A percentile compares a stretch with the other conserved stretches of the same genome.
These are phyloP conservation scores for Cryptoblepharus egeriae DNA, from an alignment of 2,797 vertebrate species.

Conservation along the genomic window DNA sequence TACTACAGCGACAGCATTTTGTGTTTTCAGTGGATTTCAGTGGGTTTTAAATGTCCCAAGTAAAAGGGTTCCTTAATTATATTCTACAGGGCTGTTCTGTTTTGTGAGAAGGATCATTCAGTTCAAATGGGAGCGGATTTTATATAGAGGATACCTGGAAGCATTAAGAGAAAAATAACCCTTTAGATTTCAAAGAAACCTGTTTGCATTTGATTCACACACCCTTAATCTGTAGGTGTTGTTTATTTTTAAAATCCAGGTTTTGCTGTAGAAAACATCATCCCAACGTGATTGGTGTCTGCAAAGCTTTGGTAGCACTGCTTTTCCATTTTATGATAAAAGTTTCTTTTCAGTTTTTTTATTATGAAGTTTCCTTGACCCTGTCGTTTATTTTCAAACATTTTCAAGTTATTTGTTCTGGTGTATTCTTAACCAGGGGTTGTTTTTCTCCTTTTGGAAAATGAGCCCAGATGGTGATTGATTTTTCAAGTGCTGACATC, in stretches of 20 bases:
- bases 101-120: not conserved
- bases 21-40: not conserved
- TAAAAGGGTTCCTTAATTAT: not conserved
- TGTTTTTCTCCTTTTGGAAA: conserved; percentile 85
- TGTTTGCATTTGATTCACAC: conserved; percentile 70
- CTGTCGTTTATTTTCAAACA: conserved; percentile 87
- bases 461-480: conserved; percentile 99
- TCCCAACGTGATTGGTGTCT: conserved; percentile 61
- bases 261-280: conserved; percentile 48
- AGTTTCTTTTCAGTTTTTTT: conserved; percentile 82
- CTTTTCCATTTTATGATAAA: conserved; percentile 84
- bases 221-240: conserved; percentile 63
- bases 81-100: not conserved
- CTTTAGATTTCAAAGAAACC: conserved; percentile 49
- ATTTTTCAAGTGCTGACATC: conserved; percentile 99
- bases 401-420: conserved; percentile 83
- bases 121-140: not conserved
- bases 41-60: not conserved
- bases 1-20: too few species aligned
- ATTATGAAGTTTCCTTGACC: conserved; percentile 92
- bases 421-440: conserved; percentile 84
- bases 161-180: conserved; percentile 35
- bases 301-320: conserved; percentile 77
- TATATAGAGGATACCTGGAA: not conserved
- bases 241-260: conserved; percentile 74